Evolutionary conservation across 2,888 invertebrate genomes (phyloP).

Genomic region (Drosophila lutescens): DNA sequence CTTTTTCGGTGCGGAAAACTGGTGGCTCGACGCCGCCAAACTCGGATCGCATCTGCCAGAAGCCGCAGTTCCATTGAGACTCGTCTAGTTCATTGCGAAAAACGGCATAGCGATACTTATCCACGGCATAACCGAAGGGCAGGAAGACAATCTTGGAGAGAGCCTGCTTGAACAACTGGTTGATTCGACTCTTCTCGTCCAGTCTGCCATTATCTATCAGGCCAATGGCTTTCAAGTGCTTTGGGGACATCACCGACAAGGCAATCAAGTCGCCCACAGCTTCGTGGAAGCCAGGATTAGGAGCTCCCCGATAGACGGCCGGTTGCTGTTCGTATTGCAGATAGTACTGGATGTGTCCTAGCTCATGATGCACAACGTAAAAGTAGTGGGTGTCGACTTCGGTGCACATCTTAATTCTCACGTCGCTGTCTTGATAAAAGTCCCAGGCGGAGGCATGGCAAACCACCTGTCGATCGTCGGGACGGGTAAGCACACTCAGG

Average conservation of each 20-base stretch:
- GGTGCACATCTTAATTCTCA: slow-evolving; percentile 89
- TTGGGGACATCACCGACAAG: slow-evolving; percentile 88
- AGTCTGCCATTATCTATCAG: slow-evolving; percentile 86
- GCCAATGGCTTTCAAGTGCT: slow-evolving; percentile 89
- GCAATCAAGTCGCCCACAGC: slow-evolving; percentile 90
- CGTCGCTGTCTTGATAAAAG: slow-evolving; percentile 92
- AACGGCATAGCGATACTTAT: slow-evolving; percentile 89
- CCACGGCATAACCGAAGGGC: slow-evolving; percentile 89
- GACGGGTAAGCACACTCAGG: slow-evolving; percentile 92
- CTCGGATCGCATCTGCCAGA: slow-evolving; percentile 87
- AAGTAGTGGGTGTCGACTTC: slow-evolving; percentile 86
- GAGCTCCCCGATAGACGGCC: slow-evolving; percentile 86
- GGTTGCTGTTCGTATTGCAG: slow-evolving; percentile 87
- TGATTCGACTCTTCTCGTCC: slow-evolving; percentile 87
- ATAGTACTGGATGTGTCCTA: slow-evolving; percentile 89
- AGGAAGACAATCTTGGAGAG: slow-evolving; percentile 89
- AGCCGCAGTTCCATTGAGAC: slow-evolving; percentile 88
- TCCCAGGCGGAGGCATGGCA: slow-evolving; percentile 97
- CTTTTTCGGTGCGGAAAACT: slow-evolving; percentile 86
- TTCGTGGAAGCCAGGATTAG: slow-evolving; percentile 88
- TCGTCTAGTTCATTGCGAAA: slow-evolving; percentile 87
- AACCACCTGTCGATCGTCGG: slow-evolving; percentile 88
- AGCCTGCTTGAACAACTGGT: slow-evolving; percentile 86
- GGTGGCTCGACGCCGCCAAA: slow-evolving; percentile 89
- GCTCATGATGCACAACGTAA: slow-evolving; percentile 88